Percentiles rank a stretch among this genome's conserved stretches.
These are phyloP conservation scores for Amphimallon solstitiale DNA, from an alignment of 2,888 invertebrate species.

Conservation along the genomic window DNA sequence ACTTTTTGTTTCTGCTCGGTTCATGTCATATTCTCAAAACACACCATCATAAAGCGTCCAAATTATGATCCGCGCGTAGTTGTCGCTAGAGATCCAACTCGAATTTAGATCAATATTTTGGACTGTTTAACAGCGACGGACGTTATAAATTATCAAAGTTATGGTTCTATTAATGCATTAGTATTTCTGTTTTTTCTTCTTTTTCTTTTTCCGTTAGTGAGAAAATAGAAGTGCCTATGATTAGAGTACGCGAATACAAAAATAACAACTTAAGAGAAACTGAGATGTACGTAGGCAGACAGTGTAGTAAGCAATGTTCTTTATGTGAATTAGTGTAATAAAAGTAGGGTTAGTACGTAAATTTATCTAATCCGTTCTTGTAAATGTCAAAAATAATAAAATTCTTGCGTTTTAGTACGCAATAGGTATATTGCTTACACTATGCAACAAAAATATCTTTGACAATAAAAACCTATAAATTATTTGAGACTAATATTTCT, in stretches of 20 bases:
- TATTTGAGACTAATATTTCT: too few species aligned
- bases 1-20: slow-evolving; percentile 31
- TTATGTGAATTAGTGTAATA: slow-evolving; percentile 18
- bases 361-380: not conserved
- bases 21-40: slow-evolving; percentile 33
- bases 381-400: not conserved
- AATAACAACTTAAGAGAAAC: slow-evolving; percentile 25
- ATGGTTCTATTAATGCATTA: slow-evolving; percentile 33
- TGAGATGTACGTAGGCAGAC: slow-evolving; percentile 4
- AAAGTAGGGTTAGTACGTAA: slow-evolving; percentile 16
- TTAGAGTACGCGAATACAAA: slow-evolving; percentile 24
- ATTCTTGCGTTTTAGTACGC: too few species aligned
- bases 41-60: slow-evolving; percentile 32
- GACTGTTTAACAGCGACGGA: slow-evolving; percentile 34
- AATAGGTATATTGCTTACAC: too few species aligned
- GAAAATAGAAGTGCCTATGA: slow-evolving; percentile 24
- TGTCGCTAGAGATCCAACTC: slow-evolving; percentile 32
- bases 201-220: slow-evolving; percentile 7
- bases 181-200: slow-evolving; percentile 8
- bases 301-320: not conserved
- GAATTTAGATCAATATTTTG: slow-evolving; percentile 35
- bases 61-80: slow-evolving; percentile 32
- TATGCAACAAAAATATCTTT: too few species aligned
- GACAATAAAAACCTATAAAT: too few species aligned
- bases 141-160: slow-evolving; percentile 33